Percentiles rank a stretch among this genome's conserved stretches.
phyloP scores from a whole-genome alignment of 1,140 invertebrate genomes.

The Yoshiicerus persimilis region DNA sequence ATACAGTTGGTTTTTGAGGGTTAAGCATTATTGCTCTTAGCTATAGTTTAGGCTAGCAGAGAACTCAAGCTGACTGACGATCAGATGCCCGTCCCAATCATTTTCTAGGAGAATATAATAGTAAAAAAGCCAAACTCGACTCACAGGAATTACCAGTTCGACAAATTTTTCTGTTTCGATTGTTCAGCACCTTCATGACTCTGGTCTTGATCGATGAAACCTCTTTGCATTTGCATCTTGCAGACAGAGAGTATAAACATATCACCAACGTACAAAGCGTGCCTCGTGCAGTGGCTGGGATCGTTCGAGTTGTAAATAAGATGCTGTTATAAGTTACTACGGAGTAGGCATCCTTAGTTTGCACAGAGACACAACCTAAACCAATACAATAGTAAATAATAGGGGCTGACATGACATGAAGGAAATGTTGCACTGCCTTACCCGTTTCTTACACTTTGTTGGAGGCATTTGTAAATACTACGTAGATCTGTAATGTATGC shows the following conservation, averaged over 20 bases:
- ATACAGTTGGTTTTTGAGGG: background rate
- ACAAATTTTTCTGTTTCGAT: background rate
- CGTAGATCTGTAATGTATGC: background rate
- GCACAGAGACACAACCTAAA: too few relatives aligned
- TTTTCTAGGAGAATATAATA: background rate
- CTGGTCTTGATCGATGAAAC: background rate
- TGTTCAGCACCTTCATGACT: background rate
- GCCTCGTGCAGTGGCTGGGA: too few relatives aligned
- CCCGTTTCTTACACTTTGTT: background rate
- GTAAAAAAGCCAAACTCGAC: background rate
- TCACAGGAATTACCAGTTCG: slow-evolving; percentile 37
- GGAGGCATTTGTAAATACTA: background rate
- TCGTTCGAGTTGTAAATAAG: too few relatives aligned
- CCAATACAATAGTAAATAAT: too few relatives aligned
- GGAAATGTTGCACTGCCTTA: background rate
- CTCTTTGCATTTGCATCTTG: background rate
- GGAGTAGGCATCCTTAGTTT: too few relatives aligned
- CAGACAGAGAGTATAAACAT: too few relatives aligned
- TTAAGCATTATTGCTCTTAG: background rate
- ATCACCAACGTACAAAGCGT: too few relatives aligned
- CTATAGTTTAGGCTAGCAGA: background rate
- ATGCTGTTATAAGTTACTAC: too few relatives aligned
- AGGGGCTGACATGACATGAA: too few relatives aligned
- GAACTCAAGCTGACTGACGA: background rate
- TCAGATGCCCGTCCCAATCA: slow-evolving; percentile 1